Evolutionary conservation across 2,113 vertebrate species (phyloP).

Genomic region (Alligator mississippiensis): DNA sequence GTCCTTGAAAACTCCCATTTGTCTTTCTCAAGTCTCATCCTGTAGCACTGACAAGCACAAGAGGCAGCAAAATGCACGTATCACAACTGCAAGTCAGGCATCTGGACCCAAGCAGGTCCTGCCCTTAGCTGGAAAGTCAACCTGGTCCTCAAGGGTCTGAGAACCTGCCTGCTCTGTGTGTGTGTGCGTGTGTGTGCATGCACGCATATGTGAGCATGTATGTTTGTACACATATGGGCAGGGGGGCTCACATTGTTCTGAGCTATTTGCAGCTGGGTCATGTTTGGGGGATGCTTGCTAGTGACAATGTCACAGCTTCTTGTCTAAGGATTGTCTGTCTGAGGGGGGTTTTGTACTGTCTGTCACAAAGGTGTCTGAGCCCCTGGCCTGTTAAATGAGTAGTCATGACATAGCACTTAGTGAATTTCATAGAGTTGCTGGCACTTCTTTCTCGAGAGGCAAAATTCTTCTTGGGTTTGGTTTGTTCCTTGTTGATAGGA

Average conservation of each 20-base stretch:
- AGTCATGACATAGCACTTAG: not conserved
- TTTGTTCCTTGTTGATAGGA: not conserved
- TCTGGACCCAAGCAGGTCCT: not conserved
- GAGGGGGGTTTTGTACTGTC: not conserved
- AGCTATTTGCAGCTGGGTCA: no score
- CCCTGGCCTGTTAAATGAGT: not conserved
- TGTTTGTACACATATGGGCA: not conserved
- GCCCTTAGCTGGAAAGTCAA: not conserved
- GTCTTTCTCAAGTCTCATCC: not conserved
- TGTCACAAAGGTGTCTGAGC: not conserved
- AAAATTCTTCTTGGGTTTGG: not conserved
- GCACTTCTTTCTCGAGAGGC: not conserved
- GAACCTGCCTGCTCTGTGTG: not conserved
- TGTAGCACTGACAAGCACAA: not conserved
- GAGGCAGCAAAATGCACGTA: not conserved
- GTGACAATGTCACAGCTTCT: no score
- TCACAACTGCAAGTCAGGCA: not conserved
- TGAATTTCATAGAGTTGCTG: not conserved
- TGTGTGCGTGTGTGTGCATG: not conserved
- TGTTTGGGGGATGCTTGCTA: no score
- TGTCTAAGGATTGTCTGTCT: not conserved
- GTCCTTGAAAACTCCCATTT: not conserved
- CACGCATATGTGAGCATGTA: not conserved
- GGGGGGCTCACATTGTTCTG: no score
- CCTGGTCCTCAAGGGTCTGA: not conserved